Evolutionary conservation across 2,888 invertebrate species (phyloP), one percentile per base, ranked within the genome.

Genomic region (Acrocyrtus sp.): DNA sequence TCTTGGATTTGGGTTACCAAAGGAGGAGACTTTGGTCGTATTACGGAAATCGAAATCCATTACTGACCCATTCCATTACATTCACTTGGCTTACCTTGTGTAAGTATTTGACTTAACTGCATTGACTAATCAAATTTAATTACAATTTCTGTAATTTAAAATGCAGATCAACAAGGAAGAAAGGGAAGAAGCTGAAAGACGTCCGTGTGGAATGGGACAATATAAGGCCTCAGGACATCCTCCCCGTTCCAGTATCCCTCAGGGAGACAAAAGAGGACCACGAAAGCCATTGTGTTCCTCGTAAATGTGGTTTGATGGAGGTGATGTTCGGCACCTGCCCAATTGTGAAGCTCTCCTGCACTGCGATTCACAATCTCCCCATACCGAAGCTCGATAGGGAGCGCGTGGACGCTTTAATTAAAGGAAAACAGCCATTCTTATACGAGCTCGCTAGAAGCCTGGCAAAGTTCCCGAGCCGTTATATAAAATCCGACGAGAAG

Each of bases 11-110:
- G 72, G 75, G 15, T 65, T 47, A 27, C 19, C 29, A 22, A 63
- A 74, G 15, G 62, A 72, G 10, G 34, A 62, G n/a, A 51, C 63
- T 0, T 75, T 50, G 58, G 60, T 68, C 0, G 75, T 75, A 10
- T 29, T 75, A 10, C 50, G 75, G 21, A 72, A 75, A 45, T 41
- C 48, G 22, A 51, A 56, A 27, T 12, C 10, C 41, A 53, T 50
- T 4, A 21, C 19, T 4, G 48, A 53, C 12, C 15, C 21, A 1
- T 58, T 50, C 22, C 69, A 75, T 34, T 75, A 65, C 45, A 21
- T 72, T 24, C 63, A 75, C 56, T 24, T 72, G 6, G 72, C 65
- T 24, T 75, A 75, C 41, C 19, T 75, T n/a, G 8, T 39, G 75
- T 75, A 57, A 45, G 34, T 6, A 8, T 50, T 47, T 27, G 12